phyloP scores from a whole-genome alignment of 2,888 invertebrate species.

The Acleris laterana region DNA sequence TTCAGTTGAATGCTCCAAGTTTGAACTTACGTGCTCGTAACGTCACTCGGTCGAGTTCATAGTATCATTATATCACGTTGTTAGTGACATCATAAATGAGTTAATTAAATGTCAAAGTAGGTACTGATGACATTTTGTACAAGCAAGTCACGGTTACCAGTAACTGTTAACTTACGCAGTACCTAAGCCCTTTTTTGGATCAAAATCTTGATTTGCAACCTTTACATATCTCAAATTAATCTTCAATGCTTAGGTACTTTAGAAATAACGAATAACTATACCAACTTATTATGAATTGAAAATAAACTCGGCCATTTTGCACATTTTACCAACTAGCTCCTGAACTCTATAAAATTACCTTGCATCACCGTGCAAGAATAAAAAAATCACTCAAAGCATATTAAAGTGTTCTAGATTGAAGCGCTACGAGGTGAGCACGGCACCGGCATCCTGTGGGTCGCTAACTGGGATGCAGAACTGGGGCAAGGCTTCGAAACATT shows the following conservation, averaged over 20 bases:
- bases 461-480: conserved; percentile 70
- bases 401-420: conserved; percentile 7
- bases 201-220: no score
- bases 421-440: conserved; percentile 42
- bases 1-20: conserved; percentile 9
- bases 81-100: neutral
- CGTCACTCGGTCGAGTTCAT: conserved; percentile 23
- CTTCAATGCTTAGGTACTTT: no score
- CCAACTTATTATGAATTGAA: no score
- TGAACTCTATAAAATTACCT: no score
- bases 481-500: conserved; percentile 78
- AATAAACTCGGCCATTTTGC: no score
- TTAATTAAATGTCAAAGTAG: conserved; percentile 1
- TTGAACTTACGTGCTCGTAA: conserved; percentile 8
- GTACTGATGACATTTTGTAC: neutral
- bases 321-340: no score
- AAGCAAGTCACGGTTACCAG: no score
- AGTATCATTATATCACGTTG: conserved; percentile 2
- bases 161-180: no score
- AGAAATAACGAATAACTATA: no score
- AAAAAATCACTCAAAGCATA: conserved; percentile 2
- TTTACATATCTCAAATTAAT: no score
- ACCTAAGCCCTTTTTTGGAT: no score
- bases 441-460: conserved; percentile 71
- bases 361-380: neutral